Conservation (phyloP, 1,140 invertebrate species). For the Dinoponera quadriceps region DNA sequence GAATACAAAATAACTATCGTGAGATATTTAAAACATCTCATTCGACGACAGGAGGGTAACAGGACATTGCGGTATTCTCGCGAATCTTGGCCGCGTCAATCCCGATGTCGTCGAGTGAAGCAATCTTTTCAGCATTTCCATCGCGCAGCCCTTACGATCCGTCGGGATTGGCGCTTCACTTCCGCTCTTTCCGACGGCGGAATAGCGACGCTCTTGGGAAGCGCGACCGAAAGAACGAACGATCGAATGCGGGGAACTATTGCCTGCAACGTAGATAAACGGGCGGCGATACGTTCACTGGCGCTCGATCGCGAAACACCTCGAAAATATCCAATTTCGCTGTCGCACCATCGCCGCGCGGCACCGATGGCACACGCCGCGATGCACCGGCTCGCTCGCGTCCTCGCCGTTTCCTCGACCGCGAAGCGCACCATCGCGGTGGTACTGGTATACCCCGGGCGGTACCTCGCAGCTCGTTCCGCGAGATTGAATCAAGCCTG, state of each 20-base stretch:
- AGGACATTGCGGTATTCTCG: neutral
- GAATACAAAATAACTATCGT: no score
- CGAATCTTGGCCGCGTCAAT: neutral
- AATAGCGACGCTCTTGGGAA: conserved; percentile 23
- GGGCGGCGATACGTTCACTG: conserved; percentile 7
- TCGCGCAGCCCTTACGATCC: neutral
- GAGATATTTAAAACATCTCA: no score
- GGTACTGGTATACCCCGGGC: neutral
- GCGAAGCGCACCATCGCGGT: conserved; percentile 9
- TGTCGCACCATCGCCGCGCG: neutral
- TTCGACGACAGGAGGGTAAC: no score
- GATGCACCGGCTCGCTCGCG: neutral
- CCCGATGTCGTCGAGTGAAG: neutral
- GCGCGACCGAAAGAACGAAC: conserved; percentile 1
- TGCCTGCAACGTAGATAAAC: conserved; percentile 42
- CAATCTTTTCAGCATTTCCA: neutral
- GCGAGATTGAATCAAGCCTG: conserved; percentile 70
- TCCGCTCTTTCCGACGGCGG: neutral
- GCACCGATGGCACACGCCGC: neutral
- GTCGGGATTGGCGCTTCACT: neutral
- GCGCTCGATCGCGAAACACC: conserved; percentile 29
- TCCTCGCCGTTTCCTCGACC: conserved; percentile 38
- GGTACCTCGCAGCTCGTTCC: conserved; percentile 62
- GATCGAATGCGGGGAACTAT: conserved; percentile 37
- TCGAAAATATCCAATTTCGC: conserved; percentile 50